Conservation (phyloP, 2,888 invertebrate genomes). For the Antitype chi region DNA sequence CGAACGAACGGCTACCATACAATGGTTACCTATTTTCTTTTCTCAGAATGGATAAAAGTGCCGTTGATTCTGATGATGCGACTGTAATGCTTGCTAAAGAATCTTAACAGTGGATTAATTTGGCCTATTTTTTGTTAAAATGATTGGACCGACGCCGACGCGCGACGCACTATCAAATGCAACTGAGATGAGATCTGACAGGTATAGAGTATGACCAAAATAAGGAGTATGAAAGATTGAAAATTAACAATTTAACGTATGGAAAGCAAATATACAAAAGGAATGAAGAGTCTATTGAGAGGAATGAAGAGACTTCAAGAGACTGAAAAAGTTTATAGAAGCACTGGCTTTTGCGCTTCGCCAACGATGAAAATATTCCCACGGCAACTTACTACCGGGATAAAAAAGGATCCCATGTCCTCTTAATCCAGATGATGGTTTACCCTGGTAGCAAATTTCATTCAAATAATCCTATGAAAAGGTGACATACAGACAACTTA, state of each 20-base stretch:
- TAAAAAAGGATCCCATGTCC: too few species aligned
- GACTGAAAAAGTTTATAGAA: neutral
- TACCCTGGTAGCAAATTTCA: too few species aligned
- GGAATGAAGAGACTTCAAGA: neutral
- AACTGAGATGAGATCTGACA: neutral
- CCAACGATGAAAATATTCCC: too few species aligned
- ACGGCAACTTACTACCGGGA: too few species aligned
- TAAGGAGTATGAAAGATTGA: neutral
- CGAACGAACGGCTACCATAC: slow-evolving; percentile 69
- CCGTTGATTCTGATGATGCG: slow-evolving; percentile 63
- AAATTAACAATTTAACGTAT: neutral
- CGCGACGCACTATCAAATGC: neutral
- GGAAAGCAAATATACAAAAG: neutral
- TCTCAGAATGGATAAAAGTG: slow-evolving; percentile 72
- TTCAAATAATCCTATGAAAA: too few species aligned
- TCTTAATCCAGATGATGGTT: too few species aligned
- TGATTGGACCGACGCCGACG: neutral
- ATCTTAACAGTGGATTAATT: slow-evolving; percentile 1
- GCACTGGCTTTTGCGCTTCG: neutral
- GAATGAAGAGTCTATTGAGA: neutral
- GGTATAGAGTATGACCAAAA: neutral
- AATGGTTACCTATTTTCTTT: slow-evolving; percentile 82
- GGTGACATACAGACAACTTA: too few species aligned
- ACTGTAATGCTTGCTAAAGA: slow-evolving; percentile 30
- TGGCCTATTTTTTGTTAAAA: neutral